These are phyloP conservation scores for Xanthorhoe designata DNA, from an alignment of 2,888 invertebrate species.

Conservation along the genomic window DNA sequence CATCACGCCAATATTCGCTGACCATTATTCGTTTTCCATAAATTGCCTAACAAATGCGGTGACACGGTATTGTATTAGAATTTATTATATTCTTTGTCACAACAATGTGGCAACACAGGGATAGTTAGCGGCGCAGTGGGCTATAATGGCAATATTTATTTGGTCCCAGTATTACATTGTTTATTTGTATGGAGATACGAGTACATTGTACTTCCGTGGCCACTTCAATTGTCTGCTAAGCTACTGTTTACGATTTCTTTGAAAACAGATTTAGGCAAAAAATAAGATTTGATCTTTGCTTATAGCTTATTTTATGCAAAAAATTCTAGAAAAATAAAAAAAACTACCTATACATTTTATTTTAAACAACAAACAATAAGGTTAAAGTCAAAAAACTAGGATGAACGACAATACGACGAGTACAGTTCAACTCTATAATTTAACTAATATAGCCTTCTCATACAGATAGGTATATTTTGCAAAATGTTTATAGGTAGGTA, in stretches of 20 bases:
- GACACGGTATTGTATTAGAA: conserved; percentile 72
- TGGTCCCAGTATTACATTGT: conserved; percentile 62
- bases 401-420: too few species aligned
- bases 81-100: conserved; percentile 78
- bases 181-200: conserved; percentile 56
- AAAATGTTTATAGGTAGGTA: too few species aligned
- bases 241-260: conserved; percentile 48
- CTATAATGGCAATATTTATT: conserved; percentile 69
- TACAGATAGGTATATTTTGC: too few species aligned
- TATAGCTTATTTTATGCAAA: not conserved
- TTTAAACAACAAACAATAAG: not conserved
- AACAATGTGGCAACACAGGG: conserved; percentile 59
- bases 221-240: conserved; percentile 54
- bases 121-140: conserved; percentile 62
- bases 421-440: too few species aligned
- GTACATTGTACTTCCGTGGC: conserved; percentile 58
- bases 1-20: conserved; percentile 57
- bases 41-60: conserved; percentile 82
- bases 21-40: conserved; percentile 63
- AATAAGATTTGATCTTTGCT: conserved; percentile 9
- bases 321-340: not conserved
- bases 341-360: too few species aligned
- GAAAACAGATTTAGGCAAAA: conserved; percentile 33
- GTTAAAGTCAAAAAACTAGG: too few species aligned
- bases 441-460: too few species aligned